Evolutionary conservation across 1,140 invertebrate genomes (phyloP).

Genomic region (Pristionchus pacificus): DNA sequence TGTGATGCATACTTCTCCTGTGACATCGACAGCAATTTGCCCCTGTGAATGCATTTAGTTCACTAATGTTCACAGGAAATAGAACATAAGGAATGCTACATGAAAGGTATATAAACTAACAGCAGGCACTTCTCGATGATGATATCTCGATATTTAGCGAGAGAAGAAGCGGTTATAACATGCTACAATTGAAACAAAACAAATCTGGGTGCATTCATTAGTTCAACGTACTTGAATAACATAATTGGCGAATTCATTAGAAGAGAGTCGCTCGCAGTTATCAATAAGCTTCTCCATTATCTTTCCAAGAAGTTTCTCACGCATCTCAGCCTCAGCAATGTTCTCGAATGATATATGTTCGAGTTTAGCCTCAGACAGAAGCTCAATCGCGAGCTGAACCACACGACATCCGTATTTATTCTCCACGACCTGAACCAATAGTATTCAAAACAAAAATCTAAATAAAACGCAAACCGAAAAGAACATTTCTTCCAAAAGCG

Average conservation of each 20-base stretch:
- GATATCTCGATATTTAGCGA: constrained; percentile 23
- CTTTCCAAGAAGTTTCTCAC: background rate
- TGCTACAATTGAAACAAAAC: no score
- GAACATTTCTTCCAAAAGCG: constrained; percentile 8
- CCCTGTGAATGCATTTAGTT: constrained; percentile 22
- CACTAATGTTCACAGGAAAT: background rate
- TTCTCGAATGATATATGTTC: constrained; percentile 1
- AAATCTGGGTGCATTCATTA: no score
- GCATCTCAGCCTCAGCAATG: constrained; percentile 10
- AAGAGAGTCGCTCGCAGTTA: constrained; percentile 23
- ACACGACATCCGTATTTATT: constrained; percentile 39
- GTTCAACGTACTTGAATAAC: no score
- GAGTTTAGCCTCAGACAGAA: constrained; percentile 15
- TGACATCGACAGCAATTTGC: constrained; percentile 42
- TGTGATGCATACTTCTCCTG: constrained; percentile 49
- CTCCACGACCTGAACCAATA: constrained; percentile 26
- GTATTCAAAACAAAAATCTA: constrained; percentile 1
- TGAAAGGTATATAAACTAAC: constrained; percentile 17
- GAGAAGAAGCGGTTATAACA: constrained; percentile 25
- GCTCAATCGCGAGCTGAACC: constrained; percentile 31
- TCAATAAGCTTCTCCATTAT: constrained; percentile 16
- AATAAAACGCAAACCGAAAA: constrained; percentile 9
- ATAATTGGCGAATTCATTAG: constrained; percentile 39
- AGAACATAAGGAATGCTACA: background rate
- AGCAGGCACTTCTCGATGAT: constrained; percentile 38